These are phyloP conservation scores for Gymnoscelis rufifasciata DNA, from an alignment of 2,888 invertebrate genomes.

Conservation along the genomic window DNA sequence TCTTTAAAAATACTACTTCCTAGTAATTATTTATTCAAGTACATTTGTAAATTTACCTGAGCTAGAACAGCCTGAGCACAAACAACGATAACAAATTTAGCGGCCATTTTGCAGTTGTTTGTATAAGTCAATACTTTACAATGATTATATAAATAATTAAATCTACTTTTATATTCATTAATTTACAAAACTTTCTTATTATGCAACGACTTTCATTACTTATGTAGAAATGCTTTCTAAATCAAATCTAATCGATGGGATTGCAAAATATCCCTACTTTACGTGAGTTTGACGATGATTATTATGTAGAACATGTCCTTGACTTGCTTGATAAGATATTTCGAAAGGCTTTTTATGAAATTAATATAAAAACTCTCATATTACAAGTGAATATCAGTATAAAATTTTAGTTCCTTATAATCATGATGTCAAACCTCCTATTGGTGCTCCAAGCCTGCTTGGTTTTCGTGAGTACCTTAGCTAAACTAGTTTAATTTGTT, in stretches of 20 bases:
- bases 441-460: not conserved
- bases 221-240: slow-evolving; percentile 11
- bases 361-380: not conserved
- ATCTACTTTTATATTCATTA: not conserved
- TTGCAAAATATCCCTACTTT: not conserved
- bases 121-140: not conserved
- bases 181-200: not conserved
- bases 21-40: no score
- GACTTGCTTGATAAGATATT: not conserved
- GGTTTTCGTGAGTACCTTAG: not conserved
- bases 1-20: no score
- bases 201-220: slow-evolving; percentile 32
- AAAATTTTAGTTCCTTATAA: not conserved
- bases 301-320: not conserved
- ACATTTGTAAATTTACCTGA: no score
- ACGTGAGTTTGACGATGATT: not conserved
- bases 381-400: not conserved
- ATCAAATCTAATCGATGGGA: not conserved
- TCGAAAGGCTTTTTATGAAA: not conserved
- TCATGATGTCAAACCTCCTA: not conserved
- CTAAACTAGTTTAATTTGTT: no score
- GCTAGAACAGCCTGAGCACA: slow-evolving; percentile 24
- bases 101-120: slow-evolving; percentile 6
- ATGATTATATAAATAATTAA: slow-evolving; percentile 15
- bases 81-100: slow-evolving; percentile 8